Percentiles rank a stretch among this genome's conserved stretches.
Evolutionary conservation across 2,797 vertebrate genomes (phyloP).

Genomic region (Argyrosomus regius): DNA sequence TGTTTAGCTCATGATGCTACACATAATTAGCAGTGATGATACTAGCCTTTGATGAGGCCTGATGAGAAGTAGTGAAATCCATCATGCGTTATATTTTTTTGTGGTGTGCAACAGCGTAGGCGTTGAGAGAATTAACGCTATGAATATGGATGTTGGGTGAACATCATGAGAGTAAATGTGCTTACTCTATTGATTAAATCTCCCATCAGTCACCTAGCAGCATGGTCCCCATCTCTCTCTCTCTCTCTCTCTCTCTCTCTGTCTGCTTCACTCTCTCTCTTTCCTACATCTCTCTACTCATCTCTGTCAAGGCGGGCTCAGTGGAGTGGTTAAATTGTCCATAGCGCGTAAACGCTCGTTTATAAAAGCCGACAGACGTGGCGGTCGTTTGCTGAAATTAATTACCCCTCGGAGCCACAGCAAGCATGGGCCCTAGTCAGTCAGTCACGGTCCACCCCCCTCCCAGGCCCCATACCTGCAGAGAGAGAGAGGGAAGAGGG

Average conservation of each 20-base stretch:
- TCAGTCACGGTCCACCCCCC: conserved; percentile 83
- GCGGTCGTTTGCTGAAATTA: conserved; percentile 88
- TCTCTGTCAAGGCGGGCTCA: conserved; percentile 84
- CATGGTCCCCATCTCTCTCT: conserved; percentile 48
- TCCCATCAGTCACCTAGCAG: conserved; percentile 80
- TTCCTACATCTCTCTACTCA: conserved; percentile 64
- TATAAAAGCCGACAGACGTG: conserved; percentile 89
- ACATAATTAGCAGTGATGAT: conserved; percentile 75
- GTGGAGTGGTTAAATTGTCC: conserved; percentile 88
- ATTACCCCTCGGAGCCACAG: conserved; percentile 85
- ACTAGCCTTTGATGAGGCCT: conserved; percentile 73
- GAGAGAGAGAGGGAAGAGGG: conserved; percentile 25
- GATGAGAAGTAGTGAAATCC: conserved; percentile 79
- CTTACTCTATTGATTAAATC: conserved; percentile 86
- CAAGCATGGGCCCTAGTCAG: conserved; percentile 81
- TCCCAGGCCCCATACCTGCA: conserved; percentile 71
- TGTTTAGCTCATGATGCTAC: conserved; percentile 63
- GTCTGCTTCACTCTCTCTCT: conserved; percentile 20
- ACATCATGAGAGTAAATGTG: conserved; percentile 82
- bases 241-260: conserved; percentile 11
- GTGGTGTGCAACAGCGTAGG: conserved; percentile 73
- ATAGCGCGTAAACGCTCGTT: conserved; percentile 88
- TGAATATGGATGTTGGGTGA: conserved; percentile 83
- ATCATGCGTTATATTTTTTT: conserved; percentile 74
- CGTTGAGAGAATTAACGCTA: conserved; percentile 77